These are phyloP conservation scores for Thaleichthys pacificus DNA, from an alignment of 2,797 vertebrate species.

Conservation along the genomic window DNA sequence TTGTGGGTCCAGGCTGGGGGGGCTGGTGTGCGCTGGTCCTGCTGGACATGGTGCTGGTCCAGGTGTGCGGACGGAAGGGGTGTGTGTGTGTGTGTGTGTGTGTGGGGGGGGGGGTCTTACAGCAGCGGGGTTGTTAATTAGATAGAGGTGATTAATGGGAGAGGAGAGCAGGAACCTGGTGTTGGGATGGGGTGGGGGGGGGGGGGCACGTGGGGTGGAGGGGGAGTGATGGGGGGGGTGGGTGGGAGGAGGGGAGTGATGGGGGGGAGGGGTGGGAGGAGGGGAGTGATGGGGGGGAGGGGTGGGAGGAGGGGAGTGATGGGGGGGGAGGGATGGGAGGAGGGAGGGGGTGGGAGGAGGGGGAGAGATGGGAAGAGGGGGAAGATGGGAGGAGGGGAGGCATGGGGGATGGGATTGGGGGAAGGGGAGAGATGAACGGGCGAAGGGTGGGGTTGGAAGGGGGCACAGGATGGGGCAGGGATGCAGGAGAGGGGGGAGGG, in stretches of 20 bases:
- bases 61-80: slow-evolving; percentile 80
- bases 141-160: slow-evolving; percentile 96
- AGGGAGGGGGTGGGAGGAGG: slow-evolving; percentile 16
- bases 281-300: not conserved
- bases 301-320: slow-evolving; percentile 22
- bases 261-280: slow-evolving; percentile 27
- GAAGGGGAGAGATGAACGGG: no score
- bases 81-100: no score
- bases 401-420: no score
- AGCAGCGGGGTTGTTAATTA: slow-evolving; percentile 97
- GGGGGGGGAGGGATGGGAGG: slow-evolving; percentile 29
- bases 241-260: not conserved
- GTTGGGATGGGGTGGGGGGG: slow-evolving; percentile 49
- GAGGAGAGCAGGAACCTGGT: slow-evolving; percentile 56
- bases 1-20: slow-evolving; percentile 31
- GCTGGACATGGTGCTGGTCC: slow-evolving; percentile 78
- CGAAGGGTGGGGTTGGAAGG: no score
- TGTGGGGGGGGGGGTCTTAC: slow-evolving; percentile 67
- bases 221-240: slow-evolving; percentile 41
- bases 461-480: no score
- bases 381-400: not conserved
- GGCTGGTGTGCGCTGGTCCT: slow-evolving; percentile 54
- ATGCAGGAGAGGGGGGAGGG: no score
- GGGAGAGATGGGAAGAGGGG: not conserved
- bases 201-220: slow-evolving; percentile 48